Evolutionary conservation across 1,140 invertebrate genomes (phyloP).

Genomic region (Leptinotarsa defecta): DNA sequence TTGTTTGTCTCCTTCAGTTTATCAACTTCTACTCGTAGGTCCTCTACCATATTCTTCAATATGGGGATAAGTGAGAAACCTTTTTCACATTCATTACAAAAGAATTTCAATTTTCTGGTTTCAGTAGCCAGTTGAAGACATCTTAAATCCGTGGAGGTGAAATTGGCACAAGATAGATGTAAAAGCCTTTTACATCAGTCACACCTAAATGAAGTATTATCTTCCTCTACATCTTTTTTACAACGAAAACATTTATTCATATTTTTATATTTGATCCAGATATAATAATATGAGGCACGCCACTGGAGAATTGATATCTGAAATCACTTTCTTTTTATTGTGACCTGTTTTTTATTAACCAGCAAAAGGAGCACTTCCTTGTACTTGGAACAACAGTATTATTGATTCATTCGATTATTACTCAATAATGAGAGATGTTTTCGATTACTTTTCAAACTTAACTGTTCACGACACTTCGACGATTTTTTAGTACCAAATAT

Average conservation of each 20-base stretch:
- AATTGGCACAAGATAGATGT: constrained; percentile 2
- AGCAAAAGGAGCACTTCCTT: too few relatives aligned
- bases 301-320: too few relatives aligned
- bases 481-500: too few relatives aligned
- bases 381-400: too few relatives aligned
- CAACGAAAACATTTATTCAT: constrained; percentile 9
- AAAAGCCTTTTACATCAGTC: constrained; percentile 16
- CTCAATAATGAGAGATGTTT: too few relatives aligned
- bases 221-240: constrained; percentile 12
- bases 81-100: constrained; percentile 9
- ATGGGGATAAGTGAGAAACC: background rate
- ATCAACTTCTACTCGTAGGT: background rate
- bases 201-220: constrained; percentile 15
- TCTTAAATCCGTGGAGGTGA: background rate
- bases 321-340: too few relatives aligned
- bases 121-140: constrained; percentile 4
- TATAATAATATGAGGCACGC: too few relatives aligned
- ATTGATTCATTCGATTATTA: too few relatives aligned
- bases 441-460: too few relatives aligned
- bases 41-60: background rate
- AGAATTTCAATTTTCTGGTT: background rate
- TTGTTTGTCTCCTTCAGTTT: background rate
- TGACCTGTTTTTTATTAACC: too few relatives aligned
- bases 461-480: too few relatives aligned
- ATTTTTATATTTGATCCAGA: too few relatives aligned